Conservation (phyloP, 2,797 vertebrate species). For the Pipistrellus nathusii region DNA sequence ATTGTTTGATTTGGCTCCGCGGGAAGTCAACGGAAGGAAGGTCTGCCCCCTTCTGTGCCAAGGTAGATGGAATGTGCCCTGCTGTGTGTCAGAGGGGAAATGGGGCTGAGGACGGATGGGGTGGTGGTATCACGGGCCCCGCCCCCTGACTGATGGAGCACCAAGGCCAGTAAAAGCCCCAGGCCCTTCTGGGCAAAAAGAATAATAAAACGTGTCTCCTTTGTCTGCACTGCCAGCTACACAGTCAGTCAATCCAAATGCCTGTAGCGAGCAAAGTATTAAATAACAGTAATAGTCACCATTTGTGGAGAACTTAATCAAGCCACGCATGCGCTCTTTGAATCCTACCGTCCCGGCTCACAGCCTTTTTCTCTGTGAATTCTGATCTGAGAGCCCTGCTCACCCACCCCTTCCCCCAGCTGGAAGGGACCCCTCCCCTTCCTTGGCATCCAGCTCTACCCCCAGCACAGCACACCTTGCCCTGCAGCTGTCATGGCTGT, state of each 20-base stretch:
- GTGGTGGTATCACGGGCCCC: fast-evolving
- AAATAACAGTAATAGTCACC: conserved; percentile 59
- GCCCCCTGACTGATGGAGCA: background rate
- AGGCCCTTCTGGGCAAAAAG: conserved; percentile 49
- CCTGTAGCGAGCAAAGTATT: conserved; percentile 33
- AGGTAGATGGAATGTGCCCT: background rate
- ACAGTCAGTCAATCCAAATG: conserved; percentile 49
- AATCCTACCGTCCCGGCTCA: background rate
- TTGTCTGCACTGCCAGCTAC: conserved; percentile 46
- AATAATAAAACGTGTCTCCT: conserved; percentile 63
- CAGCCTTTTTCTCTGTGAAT: background rate
- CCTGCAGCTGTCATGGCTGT: background rate
- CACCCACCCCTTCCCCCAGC: fast-evolving
- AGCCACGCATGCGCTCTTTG: background rate
- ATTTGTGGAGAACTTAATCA: conserved; percentile 50
- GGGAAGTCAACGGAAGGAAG: background rate
- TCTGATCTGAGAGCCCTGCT: background rate
- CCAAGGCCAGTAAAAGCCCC: background rate
- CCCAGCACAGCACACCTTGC: background rate
- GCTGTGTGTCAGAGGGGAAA: background rate
- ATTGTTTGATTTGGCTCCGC: background rate
- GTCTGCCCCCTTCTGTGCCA: background rate
- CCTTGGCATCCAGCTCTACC: background rate
- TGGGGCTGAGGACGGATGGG: background rate
- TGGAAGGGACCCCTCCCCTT: background rate